These are phyloP conservation scores for Nerophis ophidion DNA, from an alignment of 2,113 vertebrate species.

Conservation along the genomic window DNA sequence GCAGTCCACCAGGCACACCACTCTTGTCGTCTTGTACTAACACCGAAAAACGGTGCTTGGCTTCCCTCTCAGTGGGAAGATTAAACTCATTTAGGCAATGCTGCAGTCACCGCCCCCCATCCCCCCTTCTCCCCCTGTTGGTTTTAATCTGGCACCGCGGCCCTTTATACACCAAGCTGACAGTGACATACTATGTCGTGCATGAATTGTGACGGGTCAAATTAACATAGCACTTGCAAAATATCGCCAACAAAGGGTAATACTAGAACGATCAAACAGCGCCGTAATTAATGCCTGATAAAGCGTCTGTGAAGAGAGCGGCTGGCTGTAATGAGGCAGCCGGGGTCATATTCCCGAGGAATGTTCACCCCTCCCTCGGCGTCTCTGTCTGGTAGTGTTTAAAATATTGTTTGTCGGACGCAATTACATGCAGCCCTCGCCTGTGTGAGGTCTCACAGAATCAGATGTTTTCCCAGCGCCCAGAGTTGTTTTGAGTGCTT, in stretches of 20 bases:
- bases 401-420: slow-evolving; percentile 14
- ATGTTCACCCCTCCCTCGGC: slow-evolving; percentile 12
- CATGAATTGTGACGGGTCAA: slow-evolving; percentile 9
- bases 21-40: neutral
- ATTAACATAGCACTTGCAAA: slow-evolving; percentile 9
- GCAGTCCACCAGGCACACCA: slow-evolving; percentile 37
- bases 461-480: slow-evolving; percentile 19
- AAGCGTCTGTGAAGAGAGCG: slow-evolving; percentile 2
- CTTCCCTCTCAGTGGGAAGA: neutral
- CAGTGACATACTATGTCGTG: slow-evolving; percentile 8
- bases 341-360: slow-evolving; percentile 15
- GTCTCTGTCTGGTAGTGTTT: slow-evolving; percentile 1
- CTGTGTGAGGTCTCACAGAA: slow-evolving; percentile 22
- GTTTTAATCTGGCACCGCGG: slow-evolving; percentile 27
- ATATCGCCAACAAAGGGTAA: neutral
- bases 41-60: slow-evolving; percentile 8
- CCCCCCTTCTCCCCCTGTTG: slow-evolving; percentile 6
- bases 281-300: slow-evolving; percentile 1
- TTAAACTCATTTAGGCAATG: neutral
- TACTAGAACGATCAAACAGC: neutral
- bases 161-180: slow-evolving; percentile 16
- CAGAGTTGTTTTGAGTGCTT: slow-evolving; percentile 29
- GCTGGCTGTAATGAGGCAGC: neutral
- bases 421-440: slow-evolving; percentile 14
- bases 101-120: neutral